These are phyloP conservation scores for Phalacrocorax aristotelis DNA, from an alignment of 2,113 vertebrate species.

Conservation along the genomic window DNA sequence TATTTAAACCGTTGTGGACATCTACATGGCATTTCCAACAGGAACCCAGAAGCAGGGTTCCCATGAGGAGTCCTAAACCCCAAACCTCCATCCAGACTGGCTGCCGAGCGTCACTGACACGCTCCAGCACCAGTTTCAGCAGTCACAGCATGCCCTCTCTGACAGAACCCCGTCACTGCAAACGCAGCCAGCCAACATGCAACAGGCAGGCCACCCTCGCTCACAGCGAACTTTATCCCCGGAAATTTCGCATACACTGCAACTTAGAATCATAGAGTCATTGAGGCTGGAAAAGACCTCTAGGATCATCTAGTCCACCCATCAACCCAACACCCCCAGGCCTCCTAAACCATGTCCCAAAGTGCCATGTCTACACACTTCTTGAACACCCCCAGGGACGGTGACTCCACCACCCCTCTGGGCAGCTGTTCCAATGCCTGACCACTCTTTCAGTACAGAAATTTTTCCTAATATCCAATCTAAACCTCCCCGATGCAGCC, in stretches of 20 bases:
- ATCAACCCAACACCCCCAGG: too few species aligned
- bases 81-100: not conserved
- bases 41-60: not conserved
- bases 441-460: too few species aligned
- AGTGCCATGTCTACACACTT: too few species aligned
- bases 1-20: not conserved
- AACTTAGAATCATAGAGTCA: not conserved
- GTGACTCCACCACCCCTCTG: too few species aligned
- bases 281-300: too few species aligned
- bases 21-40: not conserved
- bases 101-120: accelerated
- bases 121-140: not conserved
- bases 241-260: not conserved
- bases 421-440: too few species aligned
- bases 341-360: too few species aligned
- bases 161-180: not conserved
- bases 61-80: not conserved
- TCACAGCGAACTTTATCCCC: not conserved
- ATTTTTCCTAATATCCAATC: too few species aligned
- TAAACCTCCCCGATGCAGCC: too few species aligned
- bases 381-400: too few species aligned
- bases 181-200: not conserved
- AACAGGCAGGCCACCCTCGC: not conserved
- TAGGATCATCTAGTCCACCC: too few species aligned
- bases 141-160: not conserved